Base-by-base conservation (phyloP, 1,140 invertebrate genomes). In the Platorchestia sp. region DNA sequence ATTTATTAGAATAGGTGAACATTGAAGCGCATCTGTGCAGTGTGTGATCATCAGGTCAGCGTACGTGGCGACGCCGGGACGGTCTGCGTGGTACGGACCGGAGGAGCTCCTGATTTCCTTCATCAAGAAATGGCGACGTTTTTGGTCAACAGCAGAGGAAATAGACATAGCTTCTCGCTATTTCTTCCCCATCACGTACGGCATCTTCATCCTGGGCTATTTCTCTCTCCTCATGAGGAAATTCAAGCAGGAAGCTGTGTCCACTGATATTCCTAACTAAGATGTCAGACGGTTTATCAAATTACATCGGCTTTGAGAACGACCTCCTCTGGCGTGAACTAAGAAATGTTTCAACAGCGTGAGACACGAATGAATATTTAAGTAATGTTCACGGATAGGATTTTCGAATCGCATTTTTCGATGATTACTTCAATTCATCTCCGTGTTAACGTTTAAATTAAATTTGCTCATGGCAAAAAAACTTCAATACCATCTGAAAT, bases 121-220 rank as follows among this genome's bases (percentile, higher is more conserved):
- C 95, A 86, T 51, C 16, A 93, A 59, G 89, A 43, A 95, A 0
- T 96, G 96, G 96, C 43, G 45, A 16, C 86, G 95, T 40, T 96
- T 96, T 87, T 96, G 96, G 95, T 47, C 91, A 10, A 96, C 95
- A 0, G 96, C 96, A 40, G 96, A 96, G 51, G 96, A 96, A 36
- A 96, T 96, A 36, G 96, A 96, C 86, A 95, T 95, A 42, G 96
- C 96, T 36, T 96, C 96, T 0, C 45, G 96, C 40, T 87, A 96
- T 87, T 95, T 96, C 89, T 96, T 96, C 95, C 96, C 96, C n/a
- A 40, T 96, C 36, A 96, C 96, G 19, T 96, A 96, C 90, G 95
- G 95, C 95, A 95, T 95, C 75, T 96, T 96, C 59, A 96, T 96
- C 75, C 14, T 95, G 22, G 96, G 95, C 0, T 96, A 96, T 86